Evolutionary conservation across 2,888 invertebrate genomes (phyloP).

Genomic region (Yponomeuta evonymella): DNA sequence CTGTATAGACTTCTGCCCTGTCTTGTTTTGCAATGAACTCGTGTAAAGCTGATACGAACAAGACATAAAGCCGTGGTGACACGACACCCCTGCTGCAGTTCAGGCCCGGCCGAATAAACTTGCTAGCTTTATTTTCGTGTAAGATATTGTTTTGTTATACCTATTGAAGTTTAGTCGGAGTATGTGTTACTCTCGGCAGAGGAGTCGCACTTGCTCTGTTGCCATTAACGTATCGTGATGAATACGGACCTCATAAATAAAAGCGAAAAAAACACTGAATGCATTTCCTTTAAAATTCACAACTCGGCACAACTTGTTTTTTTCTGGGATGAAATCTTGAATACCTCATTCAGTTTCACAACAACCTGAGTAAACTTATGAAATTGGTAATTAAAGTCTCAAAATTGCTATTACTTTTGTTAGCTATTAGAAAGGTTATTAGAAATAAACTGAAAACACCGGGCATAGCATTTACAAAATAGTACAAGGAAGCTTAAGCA

Average conservation of each 20-base stretch:
- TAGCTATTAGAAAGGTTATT: too few species aligned
- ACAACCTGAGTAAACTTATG: too few species aligned
- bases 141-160: background rate
- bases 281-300: too few species aligned
- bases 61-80: constrained; percentile 1
- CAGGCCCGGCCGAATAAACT: background rate
- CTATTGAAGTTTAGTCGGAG: background rate
- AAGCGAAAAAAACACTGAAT: too few species aligned
- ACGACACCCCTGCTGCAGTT: background rate
- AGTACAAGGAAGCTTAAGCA: background rate
- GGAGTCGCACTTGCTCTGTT: background rate
- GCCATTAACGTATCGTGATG: too few species aligned
- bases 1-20: background rate
- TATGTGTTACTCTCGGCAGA: background rate
- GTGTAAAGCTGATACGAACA: background rate
- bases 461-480: background rate
- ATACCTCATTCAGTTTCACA: too few species aligned
- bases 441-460: too few species aligned
- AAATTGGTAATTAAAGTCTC: too few species aligned
- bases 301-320: too few species aligned
- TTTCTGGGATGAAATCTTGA: too few species aligned
- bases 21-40: background rate
- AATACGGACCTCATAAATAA: too few species aligned
- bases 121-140: background rate
- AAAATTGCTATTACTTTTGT: too few species aligned